phyloP scores from a whole-genome alignment of 1,140 invertebrate species.

The Drosophila prosaltans region DNA sequence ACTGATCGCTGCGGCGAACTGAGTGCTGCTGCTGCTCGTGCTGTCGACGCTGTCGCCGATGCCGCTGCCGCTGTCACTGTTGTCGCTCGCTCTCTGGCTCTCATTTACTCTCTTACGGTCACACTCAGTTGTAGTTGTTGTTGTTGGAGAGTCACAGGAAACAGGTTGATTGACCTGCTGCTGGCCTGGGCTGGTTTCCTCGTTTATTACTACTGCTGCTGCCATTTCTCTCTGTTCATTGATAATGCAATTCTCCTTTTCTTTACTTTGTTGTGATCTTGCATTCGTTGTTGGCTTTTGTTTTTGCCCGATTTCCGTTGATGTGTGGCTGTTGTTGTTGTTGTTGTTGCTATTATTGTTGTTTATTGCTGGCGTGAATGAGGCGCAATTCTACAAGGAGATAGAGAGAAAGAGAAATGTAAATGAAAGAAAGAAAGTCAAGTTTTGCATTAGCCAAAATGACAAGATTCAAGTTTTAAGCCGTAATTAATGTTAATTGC shows the following conservation, averaged over 20 bases:
- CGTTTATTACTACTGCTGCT: slow-evolving; percentile 22
- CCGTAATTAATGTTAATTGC: slow-evolving; percentile 76
- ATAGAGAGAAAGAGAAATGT: slow-evolving; percentile 16
- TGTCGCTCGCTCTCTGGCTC: slow-evolving; percentile 27
- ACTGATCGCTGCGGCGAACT: slow-evolving; percentile 66
- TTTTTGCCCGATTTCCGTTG: slow-evolving; percentile 21
- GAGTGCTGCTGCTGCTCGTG: slow-evolving; percentile 17
- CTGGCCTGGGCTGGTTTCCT: slow-evolving; percentile 60
- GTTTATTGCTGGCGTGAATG: slow-evolving; percentile 60
- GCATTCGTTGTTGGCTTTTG: slow-evolving; percentile 65
- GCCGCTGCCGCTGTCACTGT: slow-evolving; percentile 18
- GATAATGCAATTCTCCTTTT: slow-evolving; percentile 62
- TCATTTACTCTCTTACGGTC: slow-evolving; percentile 20
- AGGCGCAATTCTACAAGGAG: slow-evolving; percentile 62
- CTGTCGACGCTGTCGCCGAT: slow-evolving; percentile 8
- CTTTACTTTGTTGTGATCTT: slow-evolving; percentile 76
- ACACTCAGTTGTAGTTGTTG: slow-evolving; percentile 19
- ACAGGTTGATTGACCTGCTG: slow-evolving; percentile 81
- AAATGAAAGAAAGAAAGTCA: slow-evolving; percentile 23
- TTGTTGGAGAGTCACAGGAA: slow-evolving; percentile 52
- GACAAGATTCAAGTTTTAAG: slow-evolving; percentile 72
- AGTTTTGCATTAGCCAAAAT: slow-evolving; percentile 39
- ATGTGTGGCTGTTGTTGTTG: slow-evolving; percentile 31
- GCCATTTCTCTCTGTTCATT: slow-evolving; percentile 63
- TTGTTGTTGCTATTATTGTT: slow-evolving; percentile 34